Evolutionary conservation across 2,797 vertebrate genomes (phyloP), one percentile per base, ranked within the genome.

Genomic region (Cichlasoma orientale): DNA sequence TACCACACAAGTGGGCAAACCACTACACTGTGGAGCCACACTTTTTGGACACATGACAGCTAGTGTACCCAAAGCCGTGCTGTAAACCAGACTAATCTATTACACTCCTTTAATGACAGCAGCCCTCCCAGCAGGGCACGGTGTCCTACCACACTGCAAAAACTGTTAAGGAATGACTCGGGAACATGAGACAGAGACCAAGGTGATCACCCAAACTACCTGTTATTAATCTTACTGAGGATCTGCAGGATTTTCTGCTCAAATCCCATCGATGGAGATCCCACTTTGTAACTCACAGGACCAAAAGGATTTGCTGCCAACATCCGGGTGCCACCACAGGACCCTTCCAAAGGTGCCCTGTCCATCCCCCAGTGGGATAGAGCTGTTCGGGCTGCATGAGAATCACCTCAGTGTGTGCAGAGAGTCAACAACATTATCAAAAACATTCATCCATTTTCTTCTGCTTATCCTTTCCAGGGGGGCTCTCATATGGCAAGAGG

Each of bases 311-410:
- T 19, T 58, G 31, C 56, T 58, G 5, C 57, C 2, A 0, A 38
- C 36, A 38, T 36, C 33, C 33, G 9, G 33, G 7, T 36, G 36
- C 36, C 36, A 38, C 57, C 2, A 59, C 57, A 8, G 57, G 57
- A 59, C 57, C 21, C 31, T 19, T 36, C 19, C 33, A 59, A 21
- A 36, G 36, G 33, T 59, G 1, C 57, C n/a, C 21, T 33, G 0
- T 19, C n/a, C 31, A 0, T 38, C 0, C 31, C 0, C 0, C 12
- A 38, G 12, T 59, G 12, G 2, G n/a, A 21, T 7, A 8, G 57
- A 59, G 12, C 57, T 14, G 36, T 12, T 38, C 11, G 12, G 36
- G 36, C 4, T 36, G 31, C 31, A 57, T 0, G 8, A 19, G 8
- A 31, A 25, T 57, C 56, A 2, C 56, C 56, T 31, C 56, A 58